Base-by-base conservation (phyloP, 2,797 vertebrate species). In the Thripadectes ignobilis region DNA sequence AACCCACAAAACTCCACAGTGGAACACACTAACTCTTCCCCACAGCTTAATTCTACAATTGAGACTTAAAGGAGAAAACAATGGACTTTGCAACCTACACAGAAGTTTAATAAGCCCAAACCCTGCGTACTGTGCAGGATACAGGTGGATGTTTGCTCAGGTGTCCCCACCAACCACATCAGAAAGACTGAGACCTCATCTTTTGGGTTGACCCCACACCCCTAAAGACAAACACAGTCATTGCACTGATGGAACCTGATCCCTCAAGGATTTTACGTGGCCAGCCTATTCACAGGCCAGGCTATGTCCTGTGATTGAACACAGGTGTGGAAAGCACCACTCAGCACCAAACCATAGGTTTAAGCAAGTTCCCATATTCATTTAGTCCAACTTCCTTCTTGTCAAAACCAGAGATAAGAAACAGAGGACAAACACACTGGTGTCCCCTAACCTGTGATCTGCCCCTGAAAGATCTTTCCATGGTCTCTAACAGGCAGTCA, bases 1-100 rank as follows among this genome's bases (percentile, higher is more conserved):
- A 29, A 2, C 7, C 0, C 0, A 19, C 43, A 45, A 45, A 45
- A 45, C 1, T 5, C 3, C 26, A 45, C 4, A 26, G 15, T 63
- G 54, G 23, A 75, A 77, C 34, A 78, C 26, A 14, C 3, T 27
- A 51, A 43, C 41, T 75, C 17, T 21, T 68, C 20, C 6, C 12
- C 4, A n/a, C 3, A 75, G 23, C 4, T 75, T 72, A 58, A 48
- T 32, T 71, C 20, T 48, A 13, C 23, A 67, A 2, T 8, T 71
- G 10, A 34, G 41, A 41, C 46, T 54, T 46, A 24, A 10, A 74
- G 18, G 9, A 80, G 38, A 82, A 65, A 32, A 58, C n/a, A 77
- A 36, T 0, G 1, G 27, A 63, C 7, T 71, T 52, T 34, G 18
- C 16, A 84, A 34, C 9, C 46, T 43, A 8, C 51, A 38, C 8